These are phyloP conservation scores for Sarcophaga bullata DNA, from an alignment of 1,140 invertebrate species.

Conservation along the genomic window DNA sequence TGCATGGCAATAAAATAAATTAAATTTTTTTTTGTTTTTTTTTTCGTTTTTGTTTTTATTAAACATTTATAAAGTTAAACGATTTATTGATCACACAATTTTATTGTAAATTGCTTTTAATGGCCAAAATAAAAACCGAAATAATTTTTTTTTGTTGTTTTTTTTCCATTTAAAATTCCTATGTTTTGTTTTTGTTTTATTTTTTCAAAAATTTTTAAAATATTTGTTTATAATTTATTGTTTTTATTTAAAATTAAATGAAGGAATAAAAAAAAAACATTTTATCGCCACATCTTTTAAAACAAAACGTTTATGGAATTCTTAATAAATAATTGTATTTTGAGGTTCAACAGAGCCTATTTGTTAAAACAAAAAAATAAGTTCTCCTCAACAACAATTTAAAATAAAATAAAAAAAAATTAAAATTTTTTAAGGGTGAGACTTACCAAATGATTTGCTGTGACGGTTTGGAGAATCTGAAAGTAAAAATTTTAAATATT, in stretches of 20 bases:
- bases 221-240: no score
- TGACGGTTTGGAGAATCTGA: neutral
- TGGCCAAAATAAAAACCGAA: neutral
- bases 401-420: neutral
- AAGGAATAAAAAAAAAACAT: neutral
- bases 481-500: constrained; percentile 13
- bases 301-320: constrained; percentile 8
- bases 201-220: no score
- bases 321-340: neutral
- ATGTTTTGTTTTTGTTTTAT: neutral
- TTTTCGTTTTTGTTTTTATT: neutral
- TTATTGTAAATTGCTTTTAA: neutral
- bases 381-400: neutral
- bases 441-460: neutral
- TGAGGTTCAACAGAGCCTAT: neutral
- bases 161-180: neutral
- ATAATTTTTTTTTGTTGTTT: no score
- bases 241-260: no score
- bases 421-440: neutral
- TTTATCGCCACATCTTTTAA: constrained; percentile 13
- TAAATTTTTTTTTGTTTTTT: neutral
- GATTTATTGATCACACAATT: constrained; percentile 1
- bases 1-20: constrained; percentile 8
- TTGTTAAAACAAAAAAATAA: no score
- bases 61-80: neutral